Evolutionary conservation across 2,113 vertebrate genomes (phyloP), one percentile per base, ranked within the genome.

Genomic region (Nerophis ophidion): DNA sequence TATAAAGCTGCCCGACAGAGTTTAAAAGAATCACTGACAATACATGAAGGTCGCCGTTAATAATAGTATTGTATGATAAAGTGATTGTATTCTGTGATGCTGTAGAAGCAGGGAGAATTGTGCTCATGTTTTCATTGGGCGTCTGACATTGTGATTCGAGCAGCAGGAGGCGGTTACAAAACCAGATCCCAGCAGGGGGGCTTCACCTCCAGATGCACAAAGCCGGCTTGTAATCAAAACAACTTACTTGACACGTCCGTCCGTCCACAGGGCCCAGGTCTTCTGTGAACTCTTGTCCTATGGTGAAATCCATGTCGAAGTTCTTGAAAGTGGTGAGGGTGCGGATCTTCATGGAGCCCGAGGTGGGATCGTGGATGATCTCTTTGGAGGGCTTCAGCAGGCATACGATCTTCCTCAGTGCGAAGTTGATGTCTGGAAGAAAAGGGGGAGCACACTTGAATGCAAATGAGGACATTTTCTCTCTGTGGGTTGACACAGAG

Each of bases 221-320:
- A 61, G 46, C 9, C 52, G 63, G 46, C 50, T 58, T 48, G 47
- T 42, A 16, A 26, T 5, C 38, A 51, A 47, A 75, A 44, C 19
- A 63, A 33, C 61, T 56, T 70, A 96, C 95, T 93, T 93, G 93
- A 76, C 95, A 96, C 64, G 88, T 92, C 1, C 92, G 88, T 1
- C 93, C 93, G 51, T 94, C 95, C 19, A 97, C 88, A 0, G 91
- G 84, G 0, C 88, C 90, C 52, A 99, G 81, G 47, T 97, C 92
- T 57, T 96, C 94, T 8, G 93, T 91, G 74, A 98, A 98, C 61
- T 94, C 92, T 48, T 91, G 74, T 8, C 93, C 95, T 49, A 96
- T 63, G 1, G 75, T 85, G 61, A 95, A 97, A 63, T 95, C 92
- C 95, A 98, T 91, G 38, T 88, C 44, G 0, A 96, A 95, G 85